A percentile compares a stretch with the other conserved stretches of the same genome.
Evolutionary conservation across 2,888 invertebrate species (phyloP).

Genomic region (Nematopogon swammerdamellus): DNA sequence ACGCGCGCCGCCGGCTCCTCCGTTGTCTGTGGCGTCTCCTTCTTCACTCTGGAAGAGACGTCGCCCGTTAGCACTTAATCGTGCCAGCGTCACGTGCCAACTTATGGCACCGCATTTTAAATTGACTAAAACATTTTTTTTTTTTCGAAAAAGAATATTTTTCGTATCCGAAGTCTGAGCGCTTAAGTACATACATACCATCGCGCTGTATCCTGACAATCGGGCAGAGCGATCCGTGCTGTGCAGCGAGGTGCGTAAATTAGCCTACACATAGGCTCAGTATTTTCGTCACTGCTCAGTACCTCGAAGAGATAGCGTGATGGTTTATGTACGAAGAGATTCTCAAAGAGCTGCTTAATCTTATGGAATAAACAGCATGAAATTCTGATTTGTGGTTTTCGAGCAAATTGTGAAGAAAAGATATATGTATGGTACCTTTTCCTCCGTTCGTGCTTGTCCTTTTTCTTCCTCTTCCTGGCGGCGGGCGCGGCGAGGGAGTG

Average conservation of each 20-base stretch:
- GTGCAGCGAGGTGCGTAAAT: no score
- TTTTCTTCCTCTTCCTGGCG: constrained; percentile 20
- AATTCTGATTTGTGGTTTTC: no score
- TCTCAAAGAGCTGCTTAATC: background rate
- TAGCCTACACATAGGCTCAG: no score
- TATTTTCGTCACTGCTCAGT: no score
- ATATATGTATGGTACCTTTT: constrained; percentile 1
- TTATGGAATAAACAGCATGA: background rate
- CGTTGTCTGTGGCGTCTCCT: constrained; percentile 2
- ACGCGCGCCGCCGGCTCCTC: constrained; percentile 17
- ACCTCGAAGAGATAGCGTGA: no score
- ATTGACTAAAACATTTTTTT: background rate
- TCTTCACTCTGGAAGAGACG: constrained; percentile 6
- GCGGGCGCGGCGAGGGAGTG: constrained; percentile 11
- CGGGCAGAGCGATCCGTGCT: no score
- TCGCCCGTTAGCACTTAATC: background rate
- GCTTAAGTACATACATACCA: no score
- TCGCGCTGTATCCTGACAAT: no score
- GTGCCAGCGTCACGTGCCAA: no score
- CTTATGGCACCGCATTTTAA: background rate
- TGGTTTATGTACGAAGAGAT: no score
- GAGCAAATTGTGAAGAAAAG: background rate
- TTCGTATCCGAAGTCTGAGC: no score
- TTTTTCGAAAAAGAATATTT: no score
- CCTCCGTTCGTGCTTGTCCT: constrained; percentile 16